Percentiles rank a stretch among this genome's conserved stretches.
Conservation (phyloP, 1,140 invertebrate genomes). For the Sitobion miscanthi region DNA sequence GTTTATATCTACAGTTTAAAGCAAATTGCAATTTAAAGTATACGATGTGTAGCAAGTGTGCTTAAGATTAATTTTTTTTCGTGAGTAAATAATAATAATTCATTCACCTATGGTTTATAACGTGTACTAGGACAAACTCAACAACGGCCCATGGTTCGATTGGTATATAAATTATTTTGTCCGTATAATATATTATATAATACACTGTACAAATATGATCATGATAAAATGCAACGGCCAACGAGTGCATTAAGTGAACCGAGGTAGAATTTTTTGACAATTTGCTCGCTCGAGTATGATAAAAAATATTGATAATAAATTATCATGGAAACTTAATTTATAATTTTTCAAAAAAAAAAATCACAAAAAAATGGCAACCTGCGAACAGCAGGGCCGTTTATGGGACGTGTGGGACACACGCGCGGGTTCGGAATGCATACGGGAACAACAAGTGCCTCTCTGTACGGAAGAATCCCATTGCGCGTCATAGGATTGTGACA, state of each 20-base stretch:
- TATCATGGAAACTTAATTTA: not conserved
- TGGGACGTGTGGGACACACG: constrained; percentile 50
- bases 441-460: constrained; percentile 51
- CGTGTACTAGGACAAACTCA: not conserved
- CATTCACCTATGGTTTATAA: not conserved
- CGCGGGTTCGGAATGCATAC: constrained; percentile 49
- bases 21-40: not conserved
- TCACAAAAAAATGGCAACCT: constrained; percentile 44
- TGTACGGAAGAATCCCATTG: constrained; percentile 53
- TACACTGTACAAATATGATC: not conserved
- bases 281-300: not conserved
- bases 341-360: not conserved
- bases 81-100: not conserved
- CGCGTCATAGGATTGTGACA: constrained; percentile 50
- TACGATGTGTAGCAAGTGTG: not conserved
- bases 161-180: not conserved
- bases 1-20: not conserved
- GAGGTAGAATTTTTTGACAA: too few relatives aligned
- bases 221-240: not conserved
- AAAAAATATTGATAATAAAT: not conserved
- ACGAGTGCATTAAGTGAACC: too few relatives aligned
- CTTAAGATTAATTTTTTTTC: not conserved
- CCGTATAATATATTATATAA: too few relatives aligned
- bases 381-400: constrained; percentile 50
- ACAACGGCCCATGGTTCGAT: not conserved